Conservation (phyloP, 2,888 invertebrate species). For the Apamea monoglypha region DNA sequence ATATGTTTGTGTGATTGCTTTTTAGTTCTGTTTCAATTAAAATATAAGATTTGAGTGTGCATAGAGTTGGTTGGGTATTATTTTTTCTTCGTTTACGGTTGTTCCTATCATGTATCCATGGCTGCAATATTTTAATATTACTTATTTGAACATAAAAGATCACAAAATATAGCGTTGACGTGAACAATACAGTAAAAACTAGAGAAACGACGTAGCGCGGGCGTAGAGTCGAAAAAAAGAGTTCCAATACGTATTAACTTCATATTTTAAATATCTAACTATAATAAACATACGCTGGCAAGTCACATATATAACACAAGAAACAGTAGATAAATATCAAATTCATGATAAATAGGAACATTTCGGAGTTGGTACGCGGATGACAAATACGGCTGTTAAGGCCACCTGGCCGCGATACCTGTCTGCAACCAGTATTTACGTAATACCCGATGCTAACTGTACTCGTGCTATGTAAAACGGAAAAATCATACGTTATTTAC, state of each 20-base stretch:
- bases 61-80: neutral
- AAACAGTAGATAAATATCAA: constrained; percentile 79
- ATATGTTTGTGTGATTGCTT: constrained; percentile 35
- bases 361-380: constrained; percentile 80
- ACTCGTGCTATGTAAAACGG: constrained; percentile 59
- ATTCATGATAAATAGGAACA: constrained; percentile 83
- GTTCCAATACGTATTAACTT: neutral
- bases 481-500: constrained; percentile 49
- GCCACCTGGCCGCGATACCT: constrained; percentile 83
- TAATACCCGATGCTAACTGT: constrained; percentile 69
- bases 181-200: neutral
- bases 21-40: constrained; percentile 29
- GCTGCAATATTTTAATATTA: neutral
- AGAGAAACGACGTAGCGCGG: neutral
- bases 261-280: neutral
- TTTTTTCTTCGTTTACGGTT: neutral
- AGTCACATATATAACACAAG: constrained; percentile 61
- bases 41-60: neutral
- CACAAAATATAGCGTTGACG: neutral
- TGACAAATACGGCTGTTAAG: constrained; percentile 87
- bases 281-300: neutral
- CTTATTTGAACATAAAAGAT: neutral
- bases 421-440: constrained; percentile 78
- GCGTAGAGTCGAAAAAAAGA: neutral
- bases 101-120: neutral